Evolutionary conservation across 2,797 vertebrate genomes (phyloP), one percentile per base, ranked within the genome.

Genomic region (Caiman crocodilus): DNA sequence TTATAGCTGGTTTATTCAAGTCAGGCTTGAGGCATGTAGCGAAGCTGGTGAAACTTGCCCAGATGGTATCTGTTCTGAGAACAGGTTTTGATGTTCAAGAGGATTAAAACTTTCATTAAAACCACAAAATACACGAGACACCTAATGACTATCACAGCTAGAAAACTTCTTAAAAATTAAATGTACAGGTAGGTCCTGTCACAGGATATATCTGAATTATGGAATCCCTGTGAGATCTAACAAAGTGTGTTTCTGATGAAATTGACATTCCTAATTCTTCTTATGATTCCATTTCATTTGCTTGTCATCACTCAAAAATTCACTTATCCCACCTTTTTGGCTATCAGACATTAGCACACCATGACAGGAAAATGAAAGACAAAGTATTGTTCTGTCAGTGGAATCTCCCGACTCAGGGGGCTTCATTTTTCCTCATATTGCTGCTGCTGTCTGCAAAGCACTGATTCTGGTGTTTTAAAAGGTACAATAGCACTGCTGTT

Each of bases 21-120:
- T 56, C 86, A 89, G 82, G 90, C 57, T 84, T 30, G 78, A 71
- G 94, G 90, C 96, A 97, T 92, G 93, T 96, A 92, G 93, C 69
- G 9, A 90, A 83, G 80, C 0, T 50, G 42, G 1, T 73, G 86
- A 65, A 88, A 30, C 80, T 90, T 71, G 86, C 90, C 86, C 2
- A 1, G 92, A 84, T 88, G 94, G 77, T 89, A 87, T 59, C 77
- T 92, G 88, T 87, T 96, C 0, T 0, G 85, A 60, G 85, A 94
- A 90, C 79, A 88, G 69, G 30, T 57, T 87, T 50, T 1, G 0
- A 64, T 91, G 85, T 91, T 94, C 64, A 69, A 81, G 75, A 64
- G 80, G 57, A 55, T 85, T 91, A 79, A 35, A 79, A 26, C 84
- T 90, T 85, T 83, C 74, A 61, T 80, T 87, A 87, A 91, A 91